Evolutionary conservation across 2,113 vertebrate species (phyloP), one percentile per base, ranked within the genome.

Genomic region (Pipa parva): DNA sequence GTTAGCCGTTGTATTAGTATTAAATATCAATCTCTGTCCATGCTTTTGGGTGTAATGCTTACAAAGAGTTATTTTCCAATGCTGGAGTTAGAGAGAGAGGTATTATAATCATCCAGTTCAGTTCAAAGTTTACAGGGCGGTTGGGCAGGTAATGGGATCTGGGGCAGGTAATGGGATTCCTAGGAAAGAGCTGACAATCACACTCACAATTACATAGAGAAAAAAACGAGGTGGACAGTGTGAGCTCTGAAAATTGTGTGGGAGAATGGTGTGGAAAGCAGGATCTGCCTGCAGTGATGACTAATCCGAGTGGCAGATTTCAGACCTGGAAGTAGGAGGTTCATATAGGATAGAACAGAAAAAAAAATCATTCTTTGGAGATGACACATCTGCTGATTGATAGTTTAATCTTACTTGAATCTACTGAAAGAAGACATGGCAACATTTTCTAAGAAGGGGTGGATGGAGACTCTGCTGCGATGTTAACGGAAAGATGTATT

Each of bases 281-380:
- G 21, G 46, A 50, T 69, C 65, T 60, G 46, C 57, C 52, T 48
- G 63, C 63, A 66, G 52, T 20, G 28, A 60, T 69, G 65, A 69
- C 29, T 69, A 56, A 69, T 24, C 17, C 2, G 56, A 59, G 24
- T 60, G 56, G 49, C 65, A 69, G 57, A 21, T 52, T 69, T 69
- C 65, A 69, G 57, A 69, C 65, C 33, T 69, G 31, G 33, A n/a
- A 33, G 57, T 46, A 33, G 39, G 20, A 49, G 10, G 54, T 45
- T 66, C 52, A 66, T 28, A 60, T 60, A 52, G 46, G 42, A 60
- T 26, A 33, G 51, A 37, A 67, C 24, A 39, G 37, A 48, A 4
- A 48, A 4, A 48, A 37, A 27, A 63, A 18, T 42, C 31, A 42
- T 54, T 52, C 49, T 31, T 42, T 63, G 25, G 54, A 63, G 39